Conservation (phyloP, 2,888 invertebrate species). For the Drosophila histrio region DNA sequence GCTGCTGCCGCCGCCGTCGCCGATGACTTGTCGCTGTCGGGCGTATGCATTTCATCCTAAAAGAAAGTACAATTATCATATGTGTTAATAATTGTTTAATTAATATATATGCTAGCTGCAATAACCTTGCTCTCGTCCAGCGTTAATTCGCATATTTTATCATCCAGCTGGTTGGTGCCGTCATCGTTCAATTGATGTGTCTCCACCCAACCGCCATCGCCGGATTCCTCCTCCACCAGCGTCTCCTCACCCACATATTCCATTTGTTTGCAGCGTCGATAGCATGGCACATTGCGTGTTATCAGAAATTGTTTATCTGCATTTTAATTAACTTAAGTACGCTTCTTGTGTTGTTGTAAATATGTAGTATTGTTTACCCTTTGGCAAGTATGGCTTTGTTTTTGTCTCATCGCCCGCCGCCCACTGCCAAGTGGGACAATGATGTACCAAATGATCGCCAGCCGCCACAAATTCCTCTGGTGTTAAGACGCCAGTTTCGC, state of each 20-base stretch:
- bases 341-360: neutral
- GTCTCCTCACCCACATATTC: conserved; percentile 89
- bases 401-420: conserved; percentile 95
- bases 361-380: conserved; percentile 65
- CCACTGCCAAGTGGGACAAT: conserved; percentile 99
- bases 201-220: conserved; percentile 98
- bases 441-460: conserved; percentile 99
- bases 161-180: conserved; percentile 87
- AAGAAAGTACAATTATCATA: no score
- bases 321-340: conserved; percentile 15
- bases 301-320: conserved; percentile 97
- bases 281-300: conserved; percentile 98
- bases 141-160: conserved; percentile 91
- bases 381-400: conserved; percentile 94
- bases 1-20: conserved; percentile 66
- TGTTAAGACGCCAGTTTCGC: conserved; percentile 98
- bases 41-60: conserved; percentile 78
- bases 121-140: conserved; percentile 89
- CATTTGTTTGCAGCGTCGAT: conserved; percentile 95
- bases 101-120: no score
- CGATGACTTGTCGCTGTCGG: conserved; percentile 74
- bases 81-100: neutral
- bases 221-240: conserved; percentile 93
- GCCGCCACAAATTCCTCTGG: conserved; percentile 99
- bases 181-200: conserved; percentile 93